Conservation (phyloP, 2,113 vertebrate species). For the Calyptomena viridis region DNA sequence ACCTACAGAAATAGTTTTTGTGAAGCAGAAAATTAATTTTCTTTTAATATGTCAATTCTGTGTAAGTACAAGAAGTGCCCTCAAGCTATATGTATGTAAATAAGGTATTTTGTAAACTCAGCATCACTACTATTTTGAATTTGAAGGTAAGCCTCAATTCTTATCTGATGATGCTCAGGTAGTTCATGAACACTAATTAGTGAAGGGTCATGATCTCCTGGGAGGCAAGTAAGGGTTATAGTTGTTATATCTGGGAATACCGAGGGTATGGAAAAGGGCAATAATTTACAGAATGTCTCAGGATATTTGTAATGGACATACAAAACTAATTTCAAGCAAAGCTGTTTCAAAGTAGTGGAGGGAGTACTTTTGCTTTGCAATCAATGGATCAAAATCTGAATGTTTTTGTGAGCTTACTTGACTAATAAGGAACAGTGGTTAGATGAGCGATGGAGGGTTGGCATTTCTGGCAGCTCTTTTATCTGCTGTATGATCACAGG, state of each 20-base stretch:
- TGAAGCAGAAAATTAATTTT: neutral
- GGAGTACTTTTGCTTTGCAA: neutral
- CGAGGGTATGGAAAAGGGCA: neutral
- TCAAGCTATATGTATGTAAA: neutral
- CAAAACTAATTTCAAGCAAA: neutral
- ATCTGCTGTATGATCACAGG: neutral
- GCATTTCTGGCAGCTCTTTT: neutral
- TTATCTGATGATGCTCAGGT: neutral
- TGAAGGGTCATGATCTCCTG: neutral
- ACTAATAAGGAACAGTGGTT: neutral
- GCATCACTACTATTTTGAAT: neutral
- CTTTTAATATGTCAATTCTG: neutral
- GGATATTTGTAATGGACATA: neutral
- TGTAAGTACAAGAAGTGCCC: neutral
- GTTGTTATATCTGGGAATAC: neutral
- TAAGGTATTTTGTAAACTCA: neutral
- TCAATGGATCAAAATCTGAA: neutral
- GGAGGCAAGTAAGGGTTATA: neutral
- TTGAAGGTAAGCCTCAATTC: neutral
- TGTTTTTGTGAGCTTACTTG: neutral
- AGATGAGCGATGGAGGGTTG: neutral
- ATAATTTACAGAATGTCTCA: neutral
- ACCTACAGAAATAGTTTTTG: neutral
- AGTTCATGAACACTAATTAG: neutral
- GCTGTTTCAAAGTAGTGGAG: neutral